Conservation (phyloP, 1,140 invertebrate genomes). For the Andrena cerasifolii region DNA sequence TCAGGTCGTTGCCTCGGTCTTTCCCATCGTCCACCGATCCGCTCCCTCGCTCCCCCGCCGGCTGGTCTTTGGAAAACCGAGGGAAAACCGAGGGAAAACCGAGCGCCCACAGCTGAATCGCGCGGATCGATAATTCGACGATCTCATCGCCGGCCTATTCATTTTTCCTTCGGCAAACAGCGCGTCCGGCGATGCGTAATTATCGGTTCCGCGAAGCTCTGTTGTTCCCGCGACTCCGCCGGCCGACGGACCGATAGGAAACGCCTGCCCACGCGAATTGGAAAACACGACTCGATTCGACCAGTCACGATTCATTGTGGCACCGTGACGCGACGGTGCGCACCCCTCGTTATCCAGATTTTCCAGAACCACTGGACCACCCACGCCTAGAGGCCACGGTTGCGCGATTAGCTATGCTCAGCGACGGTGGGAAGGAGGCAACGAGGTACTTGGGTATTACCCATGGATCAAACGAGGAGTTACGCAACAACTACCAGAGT, state of each 20-base stretch:
- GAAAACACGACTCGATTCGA: background rate
- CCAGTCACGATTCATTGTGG: constrained; percentile 22
- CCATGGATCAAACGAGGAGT: too few species aligned
- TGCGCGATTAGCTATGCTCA: too few species aligned
- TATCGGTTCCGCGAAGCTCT: background rate
- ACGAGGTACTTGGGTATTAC: too few species aligned
- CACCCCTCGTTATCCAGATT: background rate
- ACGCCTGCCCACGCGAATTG: constrained; percentile 23
- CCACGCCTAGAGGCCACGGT: too few species aligned
- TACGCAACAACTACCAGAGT: too few species aligned
- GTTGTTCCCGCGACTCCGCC: constrained; percentile 6
- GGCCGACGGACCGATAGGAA: constrained; percentile 6
- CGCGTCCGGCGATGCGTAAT: background rate
- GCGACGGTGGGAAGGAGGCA: too few species aligned
- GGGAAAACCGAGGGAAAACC: background rate
- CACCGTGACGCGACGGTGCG: background rate
- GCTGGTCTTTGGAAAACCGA: background rate
- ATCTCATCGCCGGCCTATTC: background rate
- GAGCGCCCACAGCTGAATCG: background rate
- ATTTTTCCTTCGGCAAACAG: background rate
- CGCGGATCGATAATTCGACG: background rate
- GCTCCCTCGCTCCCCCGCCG: background rate
- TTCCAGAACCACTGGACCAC: constrained; percentile 23
- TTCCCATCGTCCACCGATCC: constrained; percentile 5
- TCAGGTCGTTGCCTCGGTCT: constrained; percentile 31